A percentile compares a stretch with the other conserved stretches of the same genome.
Conservation (phyloP, 1,140 invertebrate species). For the Globodera rostochiensis region DNA sequence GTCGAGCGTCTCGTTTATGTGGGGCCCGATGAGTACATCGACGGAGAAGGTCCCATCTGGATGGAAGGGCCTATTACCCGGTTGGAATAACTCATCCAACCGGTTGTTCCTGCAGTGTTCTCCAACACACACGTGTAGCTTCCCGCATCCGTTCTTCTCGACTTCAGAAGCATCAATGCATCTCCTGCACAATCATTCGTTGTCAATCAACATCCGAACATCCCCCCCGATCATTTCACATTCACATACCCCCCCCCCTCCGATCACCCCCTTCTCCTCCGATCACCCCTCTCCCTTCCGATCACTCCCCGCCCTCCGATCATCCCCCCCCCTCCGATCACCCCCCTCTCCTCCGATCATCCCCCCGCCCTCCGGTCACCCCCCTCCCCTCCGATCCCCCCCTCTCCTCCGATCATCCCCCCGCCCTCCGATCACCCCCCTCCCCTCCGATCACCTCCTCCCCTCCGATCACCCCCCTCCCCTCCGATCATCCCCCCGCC, state of each 20-base stretch:
- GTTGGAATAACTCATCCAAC: conserved; percentile 11
- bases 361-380: too few relatives aligned
- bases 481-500: too few relatives aligned
- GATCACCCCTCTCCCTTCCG: background rate
- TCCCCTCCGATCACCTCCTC: background rate
- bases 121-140: conserved; percentile 69
- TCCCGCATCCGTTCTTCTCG: conserved; percentile 66
- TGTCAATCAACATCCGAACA: too few relatives aligned
- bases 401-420: background rate
- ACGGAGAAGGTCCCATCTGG: conserved; percentile 51
- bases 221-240: too few relatives aligned
- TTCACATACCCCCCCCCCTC: too few relatives aligned
- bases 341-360: too few relatives aligned
- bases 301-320: background rate
- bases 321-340: too few relatives aligned
- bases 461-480: background rate
- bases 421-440: background rate
- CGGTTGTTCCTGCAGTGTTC: conserved; percentile 64
- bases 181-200: conserved; percentile 49
- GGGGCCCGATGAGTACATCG: conserved; percentile 51
- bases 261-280: background rate
- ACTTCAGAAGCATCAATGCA: conserved; percentile 66
- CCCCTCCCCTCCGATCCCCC: too few relatives aligned
- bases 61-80: background rate
- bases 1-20: conserved; percentile 59